Conservation (phyloP, 2,888 invertebrate genomes). For the Apodemia arnacis region DNA sequence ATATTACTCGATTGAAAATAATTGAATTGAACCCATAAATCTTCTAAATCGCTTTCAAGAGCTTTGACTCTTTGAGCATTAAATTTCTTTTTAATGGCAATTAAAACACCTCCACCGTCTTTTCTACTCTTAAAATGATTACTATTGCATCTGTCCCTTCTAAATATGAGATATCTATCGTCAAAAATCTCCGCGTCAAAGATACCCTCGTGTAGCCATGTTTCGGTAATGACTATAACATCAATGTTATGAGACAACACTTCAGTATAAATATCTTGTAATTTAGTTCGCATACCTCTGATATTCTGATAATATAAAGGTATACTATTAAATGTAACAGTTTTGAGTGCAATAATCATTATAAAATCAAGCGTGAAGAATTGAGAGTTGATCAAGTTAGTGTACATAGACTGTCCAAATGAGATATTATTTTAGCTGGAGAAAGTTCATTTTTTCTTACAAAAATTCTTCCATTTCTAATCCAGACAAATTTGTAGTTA, state of each 20-base stretch:
- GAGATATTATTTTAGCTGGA: not conserved
- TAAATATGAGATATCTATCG: not conserved
- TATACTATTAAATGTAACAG: too few species aligned
- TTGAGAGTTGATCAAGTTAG: too few species aligned
- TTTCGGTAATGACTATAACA: not conserved
- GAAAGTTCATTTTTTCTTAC: constrained; percentile 52
- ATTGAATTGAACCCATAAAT: not conserved
- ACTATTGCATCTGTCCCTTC: not conserved
- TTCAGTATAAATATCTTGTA: not conserved
- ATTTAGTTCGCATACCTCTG: not conserved
- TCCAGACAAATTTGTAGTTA: constrained; percentile 62
- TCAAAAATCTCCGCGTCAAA: not conserved
- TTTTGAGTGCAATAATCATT: too few species aligned
- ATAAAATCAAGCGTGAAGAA: too few species aligned
- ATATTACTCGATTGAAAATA: not conserved
- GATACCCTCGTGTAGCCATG: not conserved
- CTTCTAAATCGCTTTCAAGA: not conserved
- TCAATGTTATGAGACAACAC: not conserved
- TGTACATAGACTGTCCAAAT: too few species aligned
- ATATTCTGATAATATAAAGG: not conserved
- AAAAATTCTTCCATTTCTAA: constrained; percentile 69
- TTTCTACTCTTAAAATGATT: not conserved
- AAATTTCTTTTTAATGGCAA: constrained; percentile 27
- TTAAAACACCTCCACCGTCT: not conserved
- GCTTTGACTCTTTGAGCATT: not conserved